Evolutionary conservation across 2,888 invertebrate genomes (phyloP).

Genomic region (Callimorpha dominula): DNA sequence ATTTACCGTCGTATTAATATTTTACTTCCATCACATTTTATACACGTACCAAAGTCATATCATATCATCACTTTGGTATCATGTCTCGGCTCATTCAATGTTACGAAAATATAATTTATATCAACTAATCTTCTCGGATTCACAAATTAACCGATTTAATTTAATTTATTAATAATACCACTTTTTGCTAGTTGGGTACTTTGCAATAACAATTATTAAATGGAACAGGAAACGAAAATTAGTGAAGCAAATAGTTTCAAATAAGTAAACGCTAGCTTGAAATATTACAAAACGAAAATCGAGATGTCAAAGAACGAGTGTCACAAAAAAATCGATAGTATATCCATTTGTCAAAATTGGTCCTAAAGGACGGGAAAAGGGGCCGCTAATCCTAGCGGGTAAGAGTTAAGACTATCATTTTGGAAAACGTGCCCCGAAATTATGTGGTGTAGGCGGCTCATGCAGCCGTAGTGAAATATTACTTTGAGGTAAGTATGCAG

Average conservation of each 20-base stretch:
- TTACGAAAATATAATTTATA: too few relatives aligned
- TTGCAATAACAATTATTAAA: background rate
- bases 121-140: too few relatives aligned
- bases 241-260: background rate
- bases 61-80: too few relatives aligned
- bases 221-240: background rate
- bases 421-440: background rate
- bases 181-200: too few relatives aligned
- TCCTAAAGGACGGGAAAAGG: conserved; percentile 2
- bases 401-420: conserved; percentile 3
- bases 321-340: conserved; percentile 13
- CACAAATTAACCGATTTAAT: too few relatives aligned
- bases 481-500: background rate
- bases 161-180: too few relatives aligned
- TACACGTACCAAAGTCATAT: too few relatives aligned
- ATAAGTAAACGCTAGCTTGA: background rate
- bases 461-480: background rate
- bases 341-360: conserved; percentile 9
- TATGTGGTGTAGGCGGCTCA: background rate
- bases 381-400: conserved; percentile 7
- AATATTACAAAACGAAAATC: background rate
- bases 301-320: background rate
- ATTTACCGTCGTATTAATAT: too few relatives aligned
- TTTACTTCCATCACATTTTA: too few relatives aligned
- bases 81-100: too few relatives aligned